phyloP scores from a whole-genome alignment of 2,888 invertebrate genomes.

The Podabrus alpinus region DNA sequence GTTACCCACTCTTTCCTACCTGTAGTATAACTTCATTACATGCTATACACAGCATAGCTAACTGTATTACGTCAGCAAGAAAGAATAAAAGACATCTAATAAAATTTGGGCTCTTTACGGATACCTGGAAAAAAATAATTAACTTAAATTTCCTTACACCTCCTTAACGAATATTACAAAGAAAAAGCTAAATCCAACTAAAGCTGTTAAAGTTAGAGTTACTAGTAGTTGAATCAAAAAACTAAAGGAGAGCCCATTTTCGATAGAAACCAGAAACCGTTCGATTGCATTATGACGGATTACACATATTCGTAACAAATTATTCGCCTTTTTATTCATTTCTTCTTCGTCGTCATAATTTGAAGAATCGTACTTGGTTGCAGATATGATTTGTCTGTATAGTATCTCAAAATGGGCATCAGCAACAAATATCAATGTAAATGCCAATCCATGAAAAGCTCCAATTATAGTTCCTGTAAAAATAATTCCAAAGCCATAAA shows the following conservation, averaged over 20 bases:
- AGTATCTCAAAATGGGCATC: not conserved
- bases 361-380: not conserved
- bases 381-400: not conserved
- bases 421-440: not conserved
- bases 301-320: not conserved
- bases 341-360: not conserved
- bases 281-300: not conserved
- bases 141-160: not conserved
- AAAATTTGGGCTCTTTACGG: not conserved
- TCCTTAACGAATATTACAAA: not conserved
- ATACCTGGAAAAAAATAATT: not conserved
- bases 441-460: not conserved
- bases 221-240: not conserved
- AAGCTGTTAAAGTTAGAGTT: not conserved
- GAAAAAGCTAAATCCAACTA: not conserved
- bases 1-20: not conserved
- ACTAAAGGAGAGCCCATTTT: not conserved
- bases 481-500: not conserved
- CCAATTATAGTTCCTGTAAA: not conserved
- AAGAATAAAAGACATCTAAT: not conserved
- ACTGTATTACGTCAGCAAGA: not conserved
- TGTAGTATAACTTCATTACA: not conserved
- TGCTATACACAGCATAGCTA: not conserved
- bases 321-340: not conserved
- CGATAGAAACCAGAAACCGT: not conserved